Conservation (phyloP, 2,797 vertebrate genomes). For the Anableps anableps region DNA sequence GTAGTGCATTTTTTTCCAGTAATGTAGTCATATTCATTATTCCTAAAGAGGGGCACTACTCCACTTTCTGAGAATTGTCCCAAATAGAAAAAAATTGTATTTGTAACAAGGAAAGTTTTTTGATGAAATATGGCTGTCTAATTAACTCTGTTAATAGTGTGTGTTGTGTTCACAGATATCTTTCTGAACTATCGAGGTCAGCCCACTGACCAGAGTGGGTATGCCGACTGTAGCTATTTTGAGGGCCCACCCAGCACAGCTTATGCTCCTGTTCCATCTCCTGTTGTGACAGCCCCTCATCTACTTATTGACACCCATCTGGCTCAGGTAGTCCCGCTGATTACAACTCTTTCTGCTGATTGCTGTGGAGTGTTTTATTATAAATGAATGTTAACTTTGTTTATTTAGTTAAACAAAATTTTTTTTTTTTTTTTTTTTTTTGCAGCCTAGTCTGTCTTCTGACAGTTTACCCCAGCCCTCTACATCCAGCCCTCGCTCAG, state of each 20-base stretch:
- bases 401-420: background rate
- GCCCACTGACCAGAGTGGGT: constrained; percentile 69
- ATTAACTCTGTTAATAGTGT: background rate
- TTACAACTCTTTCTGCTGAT: background rate
- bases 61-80: background rate
- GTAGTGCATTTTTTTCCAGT: background rate
- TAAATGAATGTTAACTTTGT: background rate
- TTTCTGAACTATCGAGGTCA: constrained; percentile 79
- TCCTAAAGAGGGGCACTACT: background rate
- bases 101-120: background rate
- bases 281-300: constrained; percentile 57
- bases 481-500: constrained; percentile 53
- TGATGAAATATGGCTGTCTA: background rate
- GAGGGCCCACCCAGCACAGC: constrained; percentile 62
- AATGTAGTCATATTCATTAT: background rate
- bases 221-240: constrained; percentile 77
- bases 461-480: constrained; percentile 63
- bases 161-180: constrained; percentile 73
- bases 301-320: constrained; percentile 70
- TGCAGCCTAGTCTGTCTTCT: constrained; percentile 69
- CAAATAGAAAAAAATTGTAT: background rate
- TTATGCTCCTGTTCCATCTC: constrained; percentile 57
- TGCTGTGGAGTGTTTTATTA: background rate
- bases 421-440: constrained; percentile 5
- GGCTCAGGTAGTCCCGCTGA: constrained; percentile 70